Percentiles rank a stretch among this genome's conserved stretches.
Conservation (phyloP, 2,888 invertebrate genomes). For the Sphinx pinastri region DNA sequence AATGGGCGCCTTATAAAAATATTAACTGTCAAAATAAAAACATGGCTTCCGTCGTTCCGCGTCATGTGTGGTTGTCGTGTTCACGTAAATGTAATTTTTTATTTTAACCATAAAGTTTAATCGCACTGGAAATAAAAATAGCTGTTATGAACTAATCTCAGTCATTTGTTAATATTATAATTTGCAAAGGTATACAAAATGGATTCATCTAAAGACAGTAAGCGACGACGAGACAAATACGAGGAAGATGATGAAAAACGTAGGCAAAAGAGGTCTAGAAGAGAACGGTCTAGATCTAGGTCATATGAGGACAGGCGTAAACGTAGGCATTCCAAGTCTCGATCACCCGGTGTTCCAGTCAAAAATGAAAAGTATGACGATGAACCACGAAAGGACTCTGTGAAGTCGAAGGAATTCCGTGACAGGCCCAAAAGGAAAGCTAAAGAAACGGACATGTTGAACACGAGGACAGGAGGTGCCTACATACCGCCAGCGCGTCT, state of each 20-base stretch:
- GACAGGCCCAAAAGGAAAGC: conserved; percentile 57
- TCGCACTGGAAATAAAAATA: not conserved
- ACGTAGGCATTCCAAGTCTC: conserved; percentile 64
- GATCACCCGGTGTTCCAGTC: conserved; percentile 48
- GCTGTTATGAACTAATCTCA: not conserved
- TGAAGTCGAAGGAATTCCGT: conserved; percentile 50
- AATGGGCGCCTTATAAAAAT: too few relatives aligned
- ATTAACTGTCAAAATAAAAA: conserved; percentile 6
- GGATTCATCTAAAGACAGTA: conserved; percentile 60
- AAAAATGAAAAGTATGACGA: conserved; percentile 58
- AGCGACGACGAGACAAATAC: conserved; percentile 64
- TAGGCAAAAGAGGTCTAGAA: conserved; percentile 61
- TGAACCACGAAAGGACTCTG: conserved; percentile 43
- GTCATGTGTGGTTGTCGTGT: conserved; percentile 12
- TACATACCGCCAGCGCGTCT: conserved; percentile 99
- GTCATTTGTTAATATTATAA: not conserved
- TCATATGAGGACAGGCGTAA: conserved; percentile 58
- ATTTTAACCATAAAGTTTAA: too few relatives aligned
- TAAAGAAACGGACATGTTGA: conserved; percentile 86
- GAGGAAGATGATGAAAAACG: conserved; percentile 59
- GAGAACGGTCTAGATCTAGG: conserved; percentile 59
- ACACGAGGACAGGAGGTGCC: conserved; percentile 95
- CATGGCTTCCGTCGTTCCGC: conserved; percentile 21
- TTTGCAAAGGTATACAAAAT: conserved; percentile 45
- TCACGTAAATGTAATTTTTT: not conserved